Percentiles rank a stretch among this genome's conserved stretches.
phyloP scores from a whole-genome alignment of 1,140 invertebrate genomes.

The Rhyzopertha dominica region DNA sequence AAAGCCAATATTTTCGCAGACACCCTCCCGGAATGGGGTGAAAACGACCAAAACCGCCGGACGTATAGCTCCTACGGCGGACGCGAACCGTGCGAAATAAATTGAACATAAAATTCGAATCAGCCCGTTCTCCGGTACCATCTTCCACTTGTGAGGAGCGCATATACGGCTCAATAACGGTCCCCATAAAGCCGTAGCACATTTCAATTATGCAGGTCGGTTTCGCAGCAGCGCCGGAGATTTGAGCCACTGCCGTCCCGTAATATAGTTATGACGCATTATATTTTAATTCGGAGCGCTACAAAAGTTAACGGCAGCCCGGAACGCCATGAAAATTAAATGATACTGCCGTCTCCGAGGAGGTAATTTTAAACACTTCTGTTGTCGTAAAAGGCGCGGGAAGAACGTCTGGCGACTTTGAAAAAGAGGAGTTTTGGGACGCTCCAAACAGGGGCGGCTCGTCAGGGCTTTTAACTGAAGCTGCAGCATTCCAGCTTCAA shows the following conservation, averaged over 20 bases:
- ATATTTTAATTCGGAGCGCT: slow-evolving; percentile 32
- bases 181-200: slow-evolving; percentile 14
- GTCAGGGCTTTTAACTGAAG: no score
- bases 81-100: no score
- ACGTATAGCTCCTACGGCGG: no score
- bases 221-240: slow-evolving; percentile 17
- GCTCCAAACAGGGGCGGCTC: no score
- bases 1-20: no score
- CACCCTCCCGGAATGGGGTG: no score
- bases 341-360: slow-evolving; percentile 39
- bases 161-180: no score
- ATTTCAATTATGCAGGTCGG: slow-evolving; percentile 25
- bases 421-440: slow-evolving; percentile 43
- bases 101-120: no score
- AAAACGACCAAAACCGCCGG: no score
- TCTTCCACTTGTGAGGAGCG: no score
- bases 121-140: no score
- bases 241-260: slow-evolving; percentile 24
- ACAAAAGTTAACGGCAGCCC: slow-evolving; percentile 18
- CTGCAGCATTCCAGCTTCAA: no score
- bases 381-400: slow-evolving; percentile 40
- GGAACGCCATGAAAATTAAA: slow-evolving; percentile 43
- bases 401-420: slow-evolving; percentile 35
- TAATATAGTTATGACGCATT: slow-evolving; percentile 39
- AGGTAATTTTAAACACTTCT: slow-evolving; percentile 46